Conservation (phyloP, 2,888 invertebrate species). For the Lordiphosa fenestrarum region DNA sequence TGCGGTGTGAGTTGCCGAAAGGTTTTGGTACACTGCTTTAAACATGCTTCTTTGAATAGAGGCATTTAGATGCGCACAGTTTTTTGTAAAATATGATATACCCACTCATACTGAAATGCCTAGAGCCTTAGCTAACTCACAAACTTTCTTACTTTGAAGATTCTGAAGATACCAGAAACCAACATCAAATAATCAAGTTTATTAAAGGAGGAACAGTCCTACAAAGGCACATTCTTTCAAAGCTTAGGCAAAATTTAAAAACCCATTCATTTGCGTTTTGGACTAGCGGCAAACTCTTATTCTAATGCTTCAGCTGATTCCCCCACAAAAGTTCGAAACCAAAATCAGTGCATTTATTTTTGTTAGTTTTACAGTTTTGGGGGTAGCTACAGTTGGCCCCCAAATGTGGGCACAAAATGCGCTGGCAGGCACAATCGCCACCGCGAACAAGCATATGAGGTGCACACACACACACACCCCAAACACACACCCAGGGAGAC, state of each 20-base stretch:
- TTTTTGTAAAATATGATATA: too few relatives aligned
- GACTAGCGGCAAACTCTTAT: not conserved
- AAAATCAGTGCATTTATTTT: conserved; percentile 46
- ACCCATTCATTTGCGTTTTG: not conserved
- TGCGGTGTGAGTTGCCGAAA: too few relatives aligned
- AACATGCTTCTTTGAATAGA: too few relatives aligned
- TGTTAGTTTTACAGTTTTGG: conserved; percentile 24
- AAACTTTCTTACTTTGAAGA: too few relatives aligned
- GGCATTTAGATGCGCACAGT: too few relatives aligned
- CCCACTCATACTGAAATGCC: too few relatives aligned
- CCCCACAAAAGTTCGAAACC: conserved; percentile 32
- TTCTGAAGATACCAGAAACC: too few relatives aligned
- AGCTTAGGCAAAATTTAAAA: not conserved
- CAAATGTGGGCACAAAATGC: conserved; percentile 40
- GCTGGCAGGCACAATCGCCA: conserved; percentile 49
- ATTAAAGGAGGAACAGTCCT: too few relatives aligned
- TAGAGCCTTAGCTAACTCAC: too few relatives aligned
- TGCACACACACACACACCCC: conserved; percentile 3
- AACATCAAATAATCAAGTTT: too few relatives aligned
- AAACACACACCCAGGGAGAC: conserved; percentile 10
- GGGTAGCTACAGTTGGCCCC: conserved; percentile 15
- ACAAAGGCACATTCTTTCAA: too few relatives aligned
- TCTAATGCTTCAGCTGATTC: conserved; percentile 7
- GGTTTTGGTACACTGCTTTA: too few relatives aligned
- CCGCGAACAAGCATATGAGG: conserved; percentile 62